Percentiles rank a stretch among this genome's conserved stretches.
phyloP scores from a whole-genome alignment of 2,888 invertebrate species.

The Allygus modestus region DNA sequence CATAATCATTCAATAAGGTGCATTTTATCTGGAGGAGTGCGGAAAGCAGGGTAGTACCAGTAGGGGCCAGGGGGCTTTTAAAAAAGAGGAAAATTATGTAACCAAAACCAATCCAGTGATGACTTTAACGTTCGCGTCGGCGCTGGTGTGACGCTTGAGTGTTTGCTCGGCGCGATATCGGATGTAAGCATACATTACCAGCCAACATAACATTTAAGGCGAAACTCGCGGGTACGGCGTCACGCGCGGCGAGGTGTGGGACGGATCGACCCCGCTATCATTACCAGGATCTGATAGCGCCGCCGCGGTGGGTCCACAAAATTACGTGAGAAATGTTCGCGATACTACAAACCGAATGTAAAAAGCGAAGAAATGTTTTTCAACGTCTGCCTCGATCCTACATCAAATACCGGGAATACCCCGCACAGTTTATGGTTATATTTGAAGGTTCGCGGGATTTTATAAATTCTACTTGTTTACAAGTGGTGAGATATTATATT shows the following conservation, averaged over 20 bases:
- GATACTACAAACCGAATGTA: neutral
- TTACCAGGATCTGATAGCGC: neutral
- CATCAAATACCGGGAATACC: conserved; percentile 47
- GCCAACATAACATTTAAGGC: no score
- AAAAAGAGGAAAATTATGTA: no score
- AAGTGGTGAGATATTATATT: conserved; percentile 53
- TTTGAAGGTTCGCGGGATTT: conserved; percentile 21
- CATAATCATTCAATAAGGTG: no score
- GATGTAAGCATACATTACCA: no score
- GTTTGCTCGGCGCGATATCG: no score
- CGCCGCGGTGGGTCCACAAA: conserved; percentile 45
- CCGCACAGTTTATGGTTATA: conserved; percentile 18
- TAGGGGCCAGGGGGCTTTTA: no score
- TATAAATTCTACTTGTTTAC: conserved; percentile 56
- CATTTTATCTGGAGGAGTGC: no score
- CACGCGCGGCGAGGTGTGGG: neutral
- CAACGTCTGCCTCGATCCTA: neutral
- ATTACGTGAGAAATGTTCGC: conserved; percentile 27
- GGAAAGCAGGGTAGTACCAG: no score
- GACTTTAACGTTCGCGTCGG: no score
- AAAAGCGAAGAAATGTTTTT: neutral
- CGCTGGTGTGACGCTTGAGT: no score
- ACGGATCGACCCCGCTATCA: neutral
- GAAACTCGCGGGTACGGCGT: no score
- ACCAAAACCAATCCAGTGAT: no score